These are phyloP conservation scores for Hirtodrosophila confusa DNA, from an alignment of 2,888 invertebrate species.

Conservation along the genomic window DNA sequence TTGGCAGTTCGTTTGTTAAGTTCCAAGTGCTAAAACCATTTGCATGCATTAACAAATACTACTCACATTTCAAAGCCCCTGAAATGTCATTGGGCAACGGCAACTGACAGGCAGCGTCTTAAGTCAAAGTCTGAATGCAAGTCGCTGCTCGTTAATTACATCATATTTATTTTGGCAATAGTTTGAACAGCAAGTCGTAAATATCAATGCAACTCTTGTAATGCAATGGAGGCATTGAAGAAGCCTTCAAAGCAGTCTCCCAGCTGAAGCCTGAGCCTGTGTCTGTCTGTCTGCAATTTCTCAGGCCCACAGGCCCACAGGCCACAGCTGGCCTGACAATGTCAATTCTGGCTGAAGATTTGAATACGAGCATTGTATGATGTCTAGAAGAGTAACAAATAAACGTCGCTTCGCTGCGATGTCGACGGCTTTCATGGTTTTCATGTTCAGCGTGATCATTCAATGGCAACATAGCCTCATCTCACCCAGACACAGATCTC, in stretches of 20 bases:
- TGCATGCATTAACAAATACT: slow-evolving; percentile 38
- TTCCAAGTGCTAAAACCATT: slow-evolving; percentile 49
- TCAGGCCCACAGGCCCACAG: slow-evolving; percentile 48
- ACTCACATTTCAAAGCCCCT: slow-evolving; percentile 13
- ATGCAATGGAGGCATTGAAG: slow-evolving; percentile 30
- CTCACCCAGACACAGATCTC: slow-evolving; percentile 47
- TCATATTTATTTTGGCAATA: slow-evolving; percentile 66
- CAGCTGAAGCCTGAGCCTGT: slow-evolving; percentile 23
- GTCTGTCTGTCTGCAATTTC: slow-evolving; percentile 31
- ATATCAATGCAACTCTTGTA: slow-evolving; percentile 50
- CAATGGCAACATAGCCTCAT: slow-evolving; percentile 56
- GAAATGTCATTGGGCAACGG: slow-evolving; percentile 50
- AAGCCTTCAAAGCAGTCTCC: slow-evolving; percentile 20
- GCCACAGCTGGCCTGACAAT: slow-evolving; percentile 26
- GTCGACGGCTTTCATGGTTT: slow-evolving; percentile 71
- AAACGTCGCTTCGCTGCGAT: slow-evolving; percentile 36
- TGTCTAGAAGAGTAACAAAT: slow-evolving; percentile 53
- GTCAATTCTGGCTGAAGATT: slow-evolving; percentile 64
- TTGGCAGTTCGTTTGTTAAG: slow-evolving; percentile 10
- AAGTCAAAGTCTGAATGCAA: slow-evolving; percentile 49
- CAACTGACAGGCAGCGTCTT: slow-evolving; percentile 26
- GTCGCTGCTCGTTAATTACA: slow-evolving; percentile 54
- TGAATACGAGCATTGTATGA: slow-evolving; percentile 48
- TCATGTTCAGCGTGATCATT: slow-evolving; percentile 74
- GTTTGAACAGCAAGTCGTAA: slow-evolving; percentile 56